Evolutionary conservation across 2,113 vertebrate genomes (phyloP), one percentile per base, ranked within the genome.

Genomic region (Apaloderma vittatum): DNA sequence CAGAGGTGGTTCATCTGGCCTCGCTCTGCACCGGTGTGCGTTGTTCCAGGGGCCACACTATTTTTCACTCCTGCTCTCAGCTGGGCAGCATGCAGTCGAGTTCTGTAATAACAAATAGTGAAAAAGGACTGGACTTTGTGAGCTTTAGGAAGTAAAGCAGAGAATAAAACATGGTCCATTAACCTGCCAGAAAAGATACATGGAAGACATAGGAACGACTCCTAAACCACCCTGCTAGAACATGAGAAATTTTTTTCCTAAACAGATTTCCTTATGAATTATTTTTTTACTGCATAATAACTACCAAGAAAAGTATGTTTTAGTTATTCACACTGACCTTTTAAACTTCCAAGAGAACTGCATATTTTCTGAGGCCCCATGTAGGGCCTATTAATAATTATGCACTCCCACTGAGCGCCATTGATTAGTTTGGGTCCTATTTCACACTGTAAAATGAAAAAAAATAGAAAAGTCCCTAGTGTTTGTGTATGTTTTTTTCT

Each of bases 311-410:
- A 98, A 98, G 98, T 98, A 97, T 98, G 97, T 91, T 98, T 98
- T 98, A 97, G 93, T 98, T 98, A 97, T 98, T 97, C 97, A 90
- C 37, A 2, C 91, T 97, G 98, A 98, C 98, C 98, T 98, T 98
- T 98, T 98, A 97, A 98, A 98, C 98, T 97, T 96, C 96, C 94
- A 55, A 89, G 95, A 96, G 96, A 94, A 94, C 96, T 98, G 96
- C 97, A 95, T 97, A 97, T 97, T 98, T 98, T 97, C 97, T 73
- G 93, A 97, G 98, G 97, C 98, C 97, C 93, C 97, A 40, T 61
- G 89, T 97, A 97, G 96, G 97, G 96, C 92, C 97, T 98, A 97
- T 98, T 98, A 98, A 98, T 98, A 98, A 98, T 97, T 96, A 97
- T 72, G 88, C 97, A 95, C 97, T 98, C 98, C 98, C 96, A 96